phyloP scores from a whole-genome alignment of 2,113 vertebrate genomes.

The Turnix velox region DNA sequence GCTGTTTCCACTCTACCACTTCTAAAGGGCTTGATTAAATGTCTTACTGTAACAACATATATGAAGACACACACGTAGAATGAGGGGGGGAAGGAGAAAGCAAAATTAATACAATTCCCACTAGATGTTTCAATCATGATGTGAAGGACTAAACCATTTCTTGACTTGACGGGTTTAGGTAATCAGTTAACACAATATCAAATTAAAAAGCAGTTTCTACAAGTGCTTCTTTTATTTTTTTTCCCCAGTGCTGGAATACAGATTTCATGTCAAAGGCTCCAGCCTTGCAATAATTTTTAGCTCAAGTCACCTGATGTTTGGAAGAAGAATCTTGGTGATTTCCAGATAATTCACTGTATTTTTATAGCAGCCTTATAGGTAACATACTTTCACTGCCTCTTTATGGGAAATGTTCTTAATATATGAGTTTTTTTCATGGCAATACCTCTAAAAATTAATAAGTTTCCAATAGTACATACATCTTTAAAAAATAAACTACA shows the following conservation, averaged over 20 bases:
- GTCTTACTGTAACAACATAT: conserved; percentile 56
- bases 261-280: conserved; percentile 6
- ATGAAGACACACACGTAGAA: conserved; percentile 38
- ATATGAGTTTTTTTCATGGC: not conserved
- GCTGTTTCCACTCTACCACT: conserved; percentile 68
- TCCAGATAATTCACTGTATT: conserved; percentile 10
- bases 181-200: conserved; percentile 50
- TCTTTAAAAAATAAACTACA: not conserved
- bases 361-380: conserved; percentile 2
- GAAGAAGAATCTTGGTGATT: conserved; percentile 16
- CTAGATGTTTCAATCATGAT: conserved; percentile 34
- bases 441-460: not conserved
- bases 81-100: conserved; percentile 40
- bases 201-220: conserved; percentile 46
- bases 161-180: conserved; percentile 25
- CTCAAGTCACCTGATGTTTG: not conserved
- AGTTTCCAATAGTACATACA: not conserved
- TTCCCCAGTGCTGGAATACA: not conserved
- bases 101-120: conserved; percentile 57
- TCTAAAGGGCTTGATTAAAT: conserved; percentile 70
- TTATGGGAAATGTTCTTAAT: not conserved
- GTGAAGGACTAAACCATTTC: conserved; percentile 8
- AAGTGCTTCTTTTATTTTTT: conserved; percentile 4
- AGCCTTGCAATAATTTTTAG: not conserved
- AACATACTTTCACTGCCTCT: conserved; percentile 5